Base-by-base conservation (phyloP, 2,797 vertebrate genomes). In the Coracias cyanogaster region DNA sequence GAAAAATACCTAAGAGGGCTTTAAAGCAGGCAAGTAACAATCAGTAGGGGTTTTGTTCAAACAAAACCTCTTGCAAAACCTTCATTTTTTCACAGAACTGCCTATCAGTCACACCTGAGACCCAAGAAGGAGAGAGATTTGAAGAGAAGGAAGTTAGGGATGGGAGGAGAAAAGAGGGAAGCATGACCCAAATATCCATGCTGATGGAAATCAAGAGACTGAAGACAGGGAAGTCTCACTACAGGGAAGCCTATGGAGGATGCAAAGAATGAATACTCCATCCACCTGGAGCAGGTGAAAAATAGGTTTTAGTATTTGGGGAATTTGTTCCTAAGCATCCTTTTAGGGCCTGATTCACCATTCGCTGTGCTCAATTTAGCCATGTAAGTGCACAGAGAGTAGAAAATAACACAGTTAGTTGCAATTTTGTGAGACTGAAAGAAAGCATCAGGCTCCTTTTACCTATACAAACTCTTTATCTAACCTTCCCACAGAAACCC, bases 291-390 rank as follows among this genome's bases (percentile, higher is more conserved):
- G 37, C 8, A 67, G 35, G 29, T 55, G 22, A 93, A 79, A 91
- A 86, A 18, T 0, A 80, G 20, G 19, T 9, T 83, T 64, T 35
- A 39, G 17, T 60, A n/a, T 62, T 89, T 66, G 22, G 85, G 43
- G 13, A 88, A 77, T 58, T 73, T 2, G 3, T 48, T 82, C 55
- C 76, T 70, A 80, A 77, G 55, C 9, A 37, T 77, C 43, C 21
- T 80, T 88, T 52, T 25, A 79, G n/a, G 51, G 17, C 51, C 43
- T 43, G 60, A 64, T 85, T 90, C 77, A 81, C 52, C 55, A 82
- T 11, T n/a, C 0, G 0, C n/a, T 78, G 35, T 15, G n/a, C 29
- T 52, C 0, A 0, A 28, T 70, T 85, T 48, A 54, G 35, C n/a
- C 26, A 39, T 8, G 1, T 22, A 83, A 94, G 55, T 45, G 51